Evolutionary conservation across 2,888 invertebrate species (phyloP), one percentile per base, ranked within the genome.

Genomic region (Eulithis testata): DNA sequence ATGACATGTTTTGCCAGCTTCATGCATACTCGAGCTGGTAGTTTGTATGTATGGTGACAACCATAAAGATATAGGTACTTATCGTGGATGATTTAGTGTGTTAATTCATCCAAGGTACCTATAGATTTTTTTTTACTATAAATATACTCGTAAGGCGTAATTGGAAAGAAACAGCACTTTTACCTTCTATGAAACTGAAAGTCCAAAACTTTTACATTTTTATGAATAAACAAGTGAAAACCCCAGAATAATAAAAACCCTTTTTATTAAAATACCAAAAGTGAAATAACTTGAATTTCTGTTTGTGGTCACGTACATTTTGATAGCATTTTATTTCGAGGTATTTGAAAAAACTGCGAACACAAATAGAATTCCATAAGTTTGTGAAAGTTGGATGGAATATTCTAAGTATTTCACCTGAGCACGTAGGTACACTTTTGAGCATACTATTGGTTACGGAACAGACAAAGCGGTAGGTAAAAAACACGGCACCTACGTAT

Each of bases 351-450:
- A 63, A 62, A 54, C 54, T 50, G 31, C 14, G 27, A 60, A 56
- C 58, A 31, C 47, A 47, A 63, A 65, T 65, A 60, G 59, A 65
- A 65, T 67, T 67, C 54, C 36, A 61, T 53, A 66, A 66, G 64
- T 65, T 66, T 63, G 54, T 60, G 50, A 62, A 66, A 62, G 54
- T 70, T 65, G 56, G 58, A 71, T 68, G 57, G 59, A 66, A 65
- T 60, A 65, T 71, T 66, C 12, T 11, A 12, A 37, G 53, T 60
- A 52, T 68, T 68, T 66, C 66, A 68, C 63, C 67, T 49, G 21
- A 9, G 49, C 21, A 0, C 47, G 21, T 31, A 21, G 37, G 37
- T 14, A 3, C 12, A 45, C 21, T 8, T 21, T 47, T n/a, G 2
- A 9, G 47, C 21, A 47, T 12, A 45, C 9, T 7, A 47, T 49